Evolutionary conservation across 92 coral and sea anemone genomes (phyloP).

Genomic region (Micromussa lordhowensis): DNA sequence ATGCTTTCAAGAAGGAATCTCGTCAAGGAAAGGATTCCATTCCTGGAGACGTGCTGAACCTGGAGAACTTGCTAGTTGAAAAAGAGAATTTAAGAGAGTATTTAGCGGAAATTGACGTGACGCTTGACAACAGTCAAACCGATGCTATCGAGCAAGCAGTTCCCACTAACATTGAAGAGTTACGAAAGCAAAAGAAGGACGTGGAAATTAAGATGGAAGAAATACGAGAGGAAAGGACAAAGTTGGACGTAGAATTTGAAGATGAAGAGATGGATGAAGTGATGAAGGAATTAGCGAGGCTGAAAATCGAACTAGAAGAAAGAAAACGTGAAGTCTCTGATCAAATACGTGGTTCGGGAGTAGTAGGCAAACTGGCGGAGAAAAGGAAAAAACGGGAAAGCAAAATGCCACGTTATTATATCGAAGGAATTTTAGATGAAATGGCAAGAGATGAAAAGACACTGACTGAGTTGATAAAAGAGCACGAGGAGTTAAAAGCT

Average conservation of each 20-base stretch:
- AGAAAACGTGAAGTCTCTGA: constrained; percentile 39
- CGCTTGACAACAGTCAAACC: constrained; percentile 13
- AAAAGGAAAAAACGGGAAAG: constrained; percentile 26
- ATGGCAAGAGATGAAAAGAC: constrained; percentile 68
- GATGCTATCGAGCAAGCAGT: constrained; percentile 2
- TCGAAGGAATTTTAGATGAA: constrained; percentile 40
- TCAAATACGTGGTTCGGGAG: constrained; percentile 48
- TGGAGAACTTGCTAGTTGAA: constrained; percentile 55
- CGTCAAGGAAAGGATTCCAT: not conserved
- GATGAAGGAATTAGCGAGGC: constrained; percentile 40
- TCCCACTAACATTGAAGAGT: constrained; percentile 1
- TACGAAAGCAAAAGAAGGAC: constrained; percentile 37
- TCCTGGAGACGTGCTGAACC: constrained; percentile 27
- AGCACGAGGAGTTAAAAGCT: constrained; percentile 55
- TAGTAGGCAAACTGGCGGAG: constrained; percentile 52
- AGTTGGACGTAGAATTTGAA: constrained; percentile 64
- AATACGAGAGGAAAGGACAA: constrained; percentile 58
- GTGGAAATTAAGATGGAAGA: constrained; percentile 51
- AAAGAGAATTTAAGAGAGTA: constrained; percentile 71
- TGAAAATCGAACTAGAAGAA: constrained; percentile 54
- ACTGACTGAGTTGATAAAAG: constrained; percentile 65
- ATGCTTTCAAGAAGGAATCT: constrained; percentile 4
- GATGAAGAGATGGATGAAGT: constrained; percentile 73
- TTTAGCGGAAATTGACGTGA: constrained; percentile 61
- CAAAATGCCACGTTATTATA: constrained; percentile 44